Base-by-base conservation (phyloP, 23 tunicate genomes). In the Ciona savignyi region DNA sequence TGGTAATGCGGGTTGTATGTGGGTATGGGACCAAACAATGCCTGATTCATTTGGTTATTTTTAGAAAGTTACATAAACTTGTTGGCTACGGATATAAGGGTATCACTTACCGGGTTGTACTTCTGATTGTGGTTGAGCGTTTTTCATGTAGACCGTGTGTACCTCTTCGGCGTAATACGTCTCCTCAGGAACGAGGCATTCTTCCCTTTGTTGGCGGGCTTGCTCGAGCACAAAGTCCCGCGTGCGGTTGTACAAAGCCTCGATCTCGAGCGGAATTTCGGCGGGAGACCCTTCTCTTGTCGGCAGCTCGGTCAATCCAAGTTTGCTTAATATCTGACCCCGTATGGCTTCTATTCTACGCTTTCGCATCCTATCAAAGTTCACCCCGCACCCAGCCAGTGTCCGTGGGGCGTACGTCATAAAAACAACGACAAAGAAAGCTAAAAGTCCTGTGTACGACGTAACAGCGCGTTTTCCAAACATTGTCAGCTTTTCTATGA, bases 291-390 rank as follows among this genome's bases (percentile, higher is more conserved):
- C 79, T 22, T 56, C 95, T 30, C 74, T 71, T 27, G 56, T 70
- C 56, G 97, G 97, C 15, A 91, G 70, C 63, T 91, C 75, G 6
- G 84, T 84, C 65, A 91, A 34, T 2, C 97, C 97, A 33, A 91
- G 61, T 49, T 91, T 91, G 69, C 97, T 91, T n/a, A 91, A 73
- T 25, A 91, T 91, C 64, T 91, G 97, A 21, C 97, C 97, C 0
- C 91, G 76, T n/a, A 91, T 80, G 29, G 97, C 97, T 65, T 91
- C 91, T 15, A 91, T 77, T 0, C 97, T 81, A 0, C 97, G 82
- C 35, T 82, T 77, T 34, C 70, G 74, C 97, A 91, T 91, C 75
- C 84, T 91, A n/a, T 91, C 86, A 49, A 85, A 84, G 72, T 84
- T 72, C 11, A 85, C 86, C 19, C 91, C 91, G 51, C 97, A 91